A percentile compares a stretch with the other conserved stretches of the same genome.
phyloP scores from a whole-genome alignment of 2,113 vertebrate genomes.

The Clarias macrocephalus region DNA sequence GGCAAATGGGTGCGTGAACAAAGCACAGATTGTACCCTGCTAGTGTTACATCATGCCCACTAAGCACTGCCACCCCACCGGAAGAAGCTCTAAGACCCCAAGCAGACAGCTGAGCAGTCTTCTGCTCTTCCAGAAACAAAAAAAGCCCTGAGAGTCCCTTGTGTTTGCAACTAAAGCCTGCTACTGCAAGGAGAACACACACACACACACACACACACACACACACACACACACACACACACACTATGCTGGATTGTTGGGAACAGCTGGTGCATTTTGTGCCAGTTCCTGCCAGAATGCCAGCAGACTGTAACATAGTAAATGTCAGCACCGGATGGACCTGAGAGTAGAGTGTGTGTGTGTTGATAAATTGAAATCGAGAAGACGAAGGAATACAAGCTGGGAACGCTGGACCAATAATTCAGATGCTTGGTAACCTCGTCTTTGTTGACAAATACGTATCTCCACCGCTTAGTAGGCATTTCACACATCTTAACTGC shows the following conservation, averaged over 20 bases:
- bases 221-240: slow-evolving; percentile 31
- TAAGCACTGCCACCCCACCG: slow-evolving; percentile 52
- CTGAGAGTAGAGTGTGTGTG: slow-evolving; percentile 49
- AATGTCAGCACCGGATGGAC: slow-evolving; percentile 64
- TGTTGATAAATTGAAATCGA: slow-evolving; percentile 50
- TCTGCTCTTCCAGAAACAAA: slow-evolving; percentile 49
- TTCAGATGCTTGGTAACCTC: not conserved
- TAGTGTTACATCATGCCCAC: slow-evolving; percentile 53
- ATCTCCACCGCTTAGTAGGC: not conserved
- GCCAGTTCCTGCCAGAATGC: slow-evolving; percentile 63
- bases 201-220: slow-evolving; percentile 30
- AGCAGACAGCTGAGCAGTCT: slow-evolving; percentile 63
- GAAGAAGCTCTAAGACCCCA: slow-evolving; percentile 56
- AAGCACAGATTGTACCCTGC: slow-evolving; percentile 55
- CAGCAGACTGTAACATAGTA: slow-evolving; percentile 59
- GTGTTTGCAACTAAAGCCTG: slow-evolving; percentile 53
- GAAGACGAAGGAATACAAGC: slow-evolving; percentile 38
- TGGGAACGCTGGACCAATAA: slow-evolving; percentile 34
- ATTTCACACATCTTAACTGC: not conserved
- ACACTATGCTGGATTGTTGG: slow-evolving; percentile 47
- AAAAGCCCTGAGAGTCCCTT: slow-evolving; percentile 54
- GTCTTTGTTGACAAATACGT: slow-evolving; percentile 4
- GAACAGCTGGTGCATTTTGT: slow-evolving; percentile 65
- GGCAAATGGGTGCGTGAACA: slow-evolving; percentile 34
- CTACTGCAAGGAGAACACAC: slow-evolving; percentile 6